A percentile compares a stretch with the other conserved stretches of the same genome.
These are phyloP conservation scores for Promerops cafer DNA, from an alignment of 2,113 vertebrate genomes.

Conservation along the genomic window DNA sequence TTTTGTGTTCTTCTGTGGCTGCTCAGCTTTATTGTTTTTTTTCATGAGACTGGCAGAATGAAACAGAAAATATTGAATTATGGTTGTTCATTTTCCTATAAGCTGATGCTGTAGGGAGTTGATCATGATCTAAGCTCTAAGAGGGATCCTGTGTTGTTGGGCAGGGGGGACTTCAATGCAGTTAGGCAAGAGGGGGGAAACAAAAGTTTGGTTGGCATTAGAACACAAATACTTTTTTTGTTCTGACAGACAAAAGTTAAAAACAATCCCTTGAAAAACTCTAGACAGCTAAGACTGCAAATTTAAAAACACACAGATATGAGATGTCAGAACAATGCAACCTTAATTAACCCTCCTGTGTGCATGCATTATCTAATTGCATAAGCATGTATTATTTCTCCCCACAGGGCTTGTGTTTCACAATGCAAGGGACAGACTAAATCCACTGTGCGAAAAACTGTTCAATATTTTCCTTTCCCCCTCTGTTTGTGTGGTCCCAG, in stretches of 20 bases:
- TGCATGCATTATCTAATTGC: background rate
- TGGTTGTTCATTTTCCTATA: background rate
- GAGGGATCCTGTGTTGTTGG: background rate
- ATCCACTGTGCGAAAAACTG: background rate
- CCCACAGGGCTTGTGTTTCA: background rate
- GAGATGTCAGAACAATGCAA: background rate
- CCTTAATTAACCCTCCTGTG: constrained; percentile 1
- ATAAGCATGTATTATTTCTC: background rate
- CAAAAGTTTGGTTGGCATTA: background rate
- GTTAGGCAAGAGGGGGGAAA: background rate
- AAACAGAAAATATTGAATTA: background rate
- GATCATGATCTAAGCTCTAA: background rate
- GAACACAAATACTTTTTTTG: background rate
- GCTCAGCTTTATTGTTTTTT: background rate
- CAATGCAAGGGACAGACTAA: background rate
- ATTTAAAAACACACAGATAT: background rate
- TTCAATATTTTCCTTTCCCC: background rate
- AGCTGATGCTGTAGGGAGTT: background rate
- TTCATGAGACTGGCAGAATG: background rate
- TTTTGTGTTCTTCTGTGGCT: background rate
- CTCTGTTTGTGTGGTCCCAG: background rate
- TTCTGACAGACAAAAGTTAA: background rate
- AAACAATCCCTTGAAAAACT: background rate
- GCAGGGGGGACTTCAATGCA: background rate
- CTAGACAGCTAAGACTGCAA: background rate